Evolutionary conservation across 2,113 vertebrate species (phyloP), one percentile per base, ranked within the genome.

Genomic region (Apodemus speciosus): DNA sequence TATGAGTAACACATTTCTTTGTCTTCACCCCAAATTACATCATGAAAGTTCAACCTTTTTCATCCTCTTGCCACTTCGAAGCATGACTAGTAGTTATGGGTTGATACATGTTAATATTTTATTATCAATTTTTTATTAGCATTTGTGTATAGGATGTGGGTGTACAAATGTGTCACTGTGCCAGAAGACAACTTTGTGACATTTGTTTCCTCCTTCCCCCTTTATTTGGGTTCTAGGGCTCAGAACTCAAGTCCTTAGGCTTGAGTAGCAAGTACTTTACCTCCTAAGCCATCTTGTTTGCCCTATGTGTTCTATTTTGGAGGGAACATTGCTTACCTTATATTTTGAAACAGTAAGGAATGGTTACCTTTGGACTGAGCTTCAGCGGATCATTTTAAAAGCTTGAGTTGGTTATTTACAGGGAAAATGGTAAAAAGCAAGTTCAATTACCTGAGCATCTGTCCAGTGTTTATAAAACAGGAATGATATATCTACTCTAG

Each of bases 251-350:
- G 40, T 35, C n/a, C 38, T 72, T 9, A 43, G 38, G 56, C n/a
- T 46, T 84, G 40, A 84, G 40, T 35, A 64, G 40, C 18, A 46
- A 84, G 60, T 32, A 6, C 30, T 35, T 20, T 64, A 64, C 58
- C 38, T 32, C 58, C 38, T 32, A 9, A 21, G 6, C 9, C 60
- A 21, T 84, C 40, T 21, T 32, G 2, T 9, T 64, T 60, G 5
- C 60, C 40, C 58, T 3, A 25, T 85, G 8, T 32, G 30, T 9
- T 93, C 18, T 27, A 80, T 68, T 43, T 49, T 81, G 60, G 81
- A 93, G 87, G 72, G 88, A 60, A 73, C 58, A 53, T 83, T 85
- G 16, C 10, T 92, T 81, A 85, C 66, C 32, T 95, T 77, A 18
- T 83, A 85, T 86, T 77, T 92, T 87, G 80, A 88, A 85, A 53